Evolutionary conservation across 1,140 invertebrate genomes (phyloP).

Genomic region (Leptinotarsa lineolata): DNA sequence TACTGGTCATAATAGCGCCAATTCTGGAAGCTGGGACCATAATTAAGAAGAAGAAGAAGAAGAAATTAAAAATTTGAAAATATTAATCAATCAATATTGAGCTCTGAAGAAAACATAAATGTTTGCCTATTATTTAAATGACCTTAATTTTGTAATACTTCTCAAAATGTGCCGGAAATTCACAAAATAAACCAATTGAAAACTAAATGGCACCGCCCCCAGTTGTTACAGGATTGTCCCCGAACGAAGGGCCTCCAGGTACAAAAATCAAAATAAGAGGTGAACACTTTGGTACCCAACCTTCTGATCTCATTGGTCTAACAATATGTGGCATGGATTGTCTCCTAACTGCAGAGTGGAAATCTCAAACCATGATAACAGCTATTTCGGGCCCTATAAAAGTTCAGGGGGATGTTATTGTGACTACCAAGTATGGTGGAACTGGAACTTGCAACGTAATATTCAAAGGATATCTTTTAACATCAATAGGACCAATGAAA

Average conservation of each 20-base stretch:
- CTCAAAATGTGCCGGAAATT: too few relatives aligned
- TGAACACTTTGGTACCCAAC: conserved; percentile 88
- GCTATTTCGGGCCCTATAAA: conserved; percentile 92
- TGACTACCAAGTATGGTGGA: conserved; percentile 88
- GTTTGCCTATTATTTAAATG: too few relatives aligned
- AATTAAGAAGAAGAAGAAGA: too few relatives aligned
- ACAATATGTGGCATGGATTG: conserved; percentile 96
- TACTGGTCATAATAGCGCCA: too few relatives aligned
- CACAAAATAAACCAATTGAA: not conserved
- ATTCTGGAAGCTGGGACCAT: too few relatives aligned
- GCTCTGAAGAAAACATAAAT: too few relatives aligned
- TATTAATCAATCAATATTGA: too few relatives aligned
- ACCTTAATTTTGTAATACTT: too few relatives aligned
- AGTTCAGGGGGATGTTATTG: conserved; percentile 93
- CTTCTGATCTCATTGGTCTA: conserved; percentile 85
- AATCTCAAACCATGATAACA: conserved; percentile 95
- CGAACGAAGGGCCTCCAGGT: conserved; percentile 96
- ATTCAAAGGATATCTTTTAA: conserved; percentile 71
- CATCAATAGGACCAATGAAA: conserved; percentile 90
- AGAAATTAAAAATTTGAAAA: too few relatives aligned
- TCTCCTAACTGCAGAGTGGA: conserved; percentile 95
- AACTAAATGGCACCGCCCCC: conserved; percentile 73
- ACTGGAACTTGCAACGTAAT: conserved; percentile 93
- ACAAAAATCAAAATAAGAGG: conserved; percentile 95
- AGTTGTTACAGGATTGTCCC: conserved; percentile 94